Evolutionary conservation across 2,888 invertebrate genomes (phyloP).

Genomic region (Caenorhabditis angaria): DNA sequence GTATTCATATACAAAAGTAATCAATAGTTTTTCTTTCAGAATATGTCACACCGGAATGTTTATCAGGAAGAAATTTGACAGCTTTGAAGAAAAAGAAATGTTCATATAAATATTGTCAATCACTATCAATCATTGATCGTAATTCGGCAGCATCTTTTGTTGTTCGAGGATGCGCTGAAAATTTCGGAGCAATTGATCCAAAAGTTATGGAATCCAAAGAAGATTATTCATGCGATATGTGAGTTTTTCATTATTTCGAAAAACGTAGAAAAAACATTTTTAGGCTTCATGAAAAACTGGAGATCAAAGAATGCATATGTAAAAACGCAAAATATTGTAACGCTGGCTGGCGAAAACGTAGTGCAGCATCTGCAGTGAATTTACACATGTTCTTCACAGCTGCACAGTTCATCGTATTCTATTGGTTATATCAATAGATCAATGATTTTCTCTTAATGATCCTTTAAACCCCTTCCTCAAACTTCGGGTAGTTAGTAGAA

Average conservation of each 20-base stretch:
- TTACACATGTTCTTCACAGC: neutral
- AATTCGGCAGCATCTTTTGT: constrained; percentile 62
- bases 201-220: constrained; percentile 51
- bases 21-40: constrained; percentile 32
- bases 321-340: constrained; percentile 62
- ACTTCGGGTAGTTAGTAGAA: neutral
- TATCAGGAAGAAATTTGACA: constrained; percentile 56
- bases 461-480: neutral
- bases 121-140: constrained; percentile 63
- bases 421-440: neutral
- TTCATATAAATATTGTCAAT: constrained; percentile 62
- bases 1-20: neutral
- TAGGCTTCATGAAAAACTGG: constrained; percentile 62
- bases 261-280: constrained; percentile 9
- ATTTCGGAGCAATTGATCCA: constrained; percentile 64
- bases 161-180: constrained; percentile 68
- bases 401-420: neutral
- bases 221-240: constrained; percentile 58
- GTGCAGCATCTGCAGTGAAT: constrained; percentile 2
- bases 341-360: constrained; percentile 49
- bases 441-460: neutral
- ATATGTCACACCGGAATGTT: constrained; percentile 57
- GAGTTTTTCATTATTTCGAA: constrained; percentile 9
- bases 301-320: constrained; percentile 69
- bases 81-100: constrained; percentile 59